Evolutionary conservation across 92 coral and sea anemone species (phyloP), one percentile per base, ranked within the genome.

Genomic region (Palythoa grandiflora): DNA sequence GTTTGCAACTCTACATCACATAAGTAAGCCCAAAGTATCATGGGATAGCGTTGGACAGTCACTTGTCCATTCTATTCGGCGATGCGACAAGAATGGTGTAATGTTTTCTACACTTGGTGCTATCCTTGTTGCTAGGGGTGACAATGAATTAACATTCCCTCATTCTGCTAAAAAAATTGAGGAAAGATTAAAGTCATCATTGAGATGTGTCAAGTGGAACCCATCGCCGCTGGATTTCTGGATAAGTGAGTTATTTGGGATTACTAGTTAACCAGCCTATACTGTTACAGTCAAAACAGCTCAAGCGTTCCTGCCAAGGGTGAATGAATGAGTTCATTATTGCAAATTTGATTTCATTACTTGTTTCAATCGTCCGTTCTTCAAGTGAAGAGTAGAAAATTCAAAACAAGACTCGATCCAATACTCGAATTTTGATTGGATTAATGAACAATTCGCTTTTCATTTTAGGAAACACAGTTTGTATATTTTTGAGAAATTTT

Each of bases 151-250:
- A 1, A 74, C 96, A 37, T 95, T 95, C 89, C 87, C 96, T 28
- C 92, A 93, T 70, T 91, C 73, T 87, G 90, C 93, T 3, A 51
- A 90, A n/a, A 95, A 88, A 63, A 89, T 93, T 61, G 94, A 91
- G 53, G 94, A 93, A 65, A 93, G 87, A 71, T 86, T 95, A 36
- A 90, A 87, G 76, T 60, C 68, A 12, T 87, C 98, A 47, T 93
- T 95, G 40, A 79, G 92, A 36, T 95, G 92, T 86, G 93, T 95
- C 85, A 93, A 77, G 73, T 95, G 98, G 98, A 95, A 95, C 85
- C 98, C 98, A 44, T 91, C 90, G 51, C 96, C 98, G 0, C 61
- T 95, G 84, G 94, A 95, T 83, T 95, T 91, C 79, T 95, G 98
- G 98, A 93, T 95, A 75, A 95, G 98, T 95, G 84, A 83, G 98